Percentiles rank a stretch among this genome's conserved stretches.
Conservation (phyloP, 2,113 vertebrate genomes). For the Rhynchopsitta pachyrhyncha region DNA sequence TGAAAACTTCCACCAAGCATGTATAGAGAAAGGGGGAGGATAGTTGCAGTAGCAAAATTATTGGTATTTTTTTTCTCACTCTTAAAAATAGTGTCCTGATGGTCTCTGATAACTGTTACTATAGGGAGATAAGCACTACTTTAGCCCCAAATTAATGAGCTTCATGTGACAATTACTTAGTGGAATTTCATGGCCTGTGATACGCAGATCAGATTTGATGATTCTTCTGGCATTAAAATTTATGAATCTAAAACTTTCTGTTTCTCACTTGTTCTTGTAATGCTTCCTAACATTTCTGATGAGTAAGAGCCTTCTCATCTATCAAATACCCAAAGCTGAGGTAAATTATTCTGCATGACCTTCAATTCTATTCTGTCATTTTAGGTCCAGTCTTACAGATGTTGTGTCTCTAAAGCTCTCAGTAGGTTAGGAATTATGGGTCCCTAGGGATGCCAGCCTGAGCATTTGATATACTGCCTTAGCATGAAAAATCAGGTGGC, state of each 20-base stretch:
- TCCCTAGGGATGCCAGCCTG: not conserved
- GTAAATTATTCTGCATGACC: conserved; percentile 38
- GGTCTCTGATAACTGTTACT: not conserved
- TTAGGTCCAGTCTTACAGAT: not conserved
- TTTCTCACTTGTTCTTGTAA: not conserved
- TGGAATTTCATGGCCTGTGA: not conserved
- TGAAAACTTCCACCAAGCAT: not conserved
- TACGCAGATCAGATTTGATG: not conserved
- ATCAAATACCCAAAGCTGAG: conserved; percentile 5
- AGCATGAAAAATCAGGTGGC: not conserved
- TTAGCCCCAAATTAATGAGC: conserved; percentile 12
- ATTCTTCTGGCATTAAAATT: conserved; percentile 27
- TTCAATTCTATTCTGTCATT: conserved; percentile 34
- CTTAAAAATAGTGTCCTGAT: not conserved
- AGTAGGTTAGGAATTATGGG: not conserved
- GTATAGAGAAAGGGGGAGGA: not conserved
- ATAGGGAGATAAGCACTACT: not conserved
- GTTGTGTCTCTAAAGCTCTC: not conserved
- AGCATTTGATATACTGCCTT: not conserved
- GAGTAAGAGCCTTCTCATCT: not conserved
- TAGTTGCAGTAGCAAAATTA: not conserved
- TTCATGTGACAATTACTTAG: not conserved
- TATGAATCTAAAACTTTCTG: conserved; percentile 33
- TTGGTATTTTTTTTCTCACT: not conserved
- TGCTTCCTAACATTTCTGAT: conserved; percentile 1